These are phyloP conservation scores for Palythoa heliodiscus DNA, from an alignment of 92 coral and sea anemone genomes.

Conservation along the genomic window DNA sequence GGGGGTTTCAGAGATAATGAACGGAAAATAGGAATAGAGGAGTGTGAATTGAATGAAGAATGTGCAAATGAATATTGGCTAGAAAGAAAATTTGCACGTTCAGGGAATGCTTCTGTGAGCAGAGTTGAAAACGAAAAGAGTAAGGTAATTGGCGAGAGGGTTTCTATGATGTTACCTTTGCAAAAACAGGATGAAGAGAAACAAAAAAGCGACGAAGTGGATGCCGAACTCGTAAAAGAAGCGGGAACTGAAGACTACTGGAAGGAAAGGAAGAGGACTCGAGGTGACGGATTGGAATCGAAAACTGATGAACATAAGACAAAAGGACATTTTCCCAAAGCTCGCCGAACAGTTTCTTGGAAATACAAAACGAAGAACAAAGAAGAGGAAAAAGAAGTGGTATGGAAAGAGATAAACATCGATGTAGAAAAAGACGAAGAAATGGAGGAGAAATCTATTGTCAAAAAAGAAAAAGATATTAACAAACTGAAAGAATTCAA, in stretches of 20 bases:
- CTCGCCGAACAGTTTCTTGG: neutral
- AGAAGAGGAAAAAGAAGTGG: neutral
- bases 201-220: neutral
- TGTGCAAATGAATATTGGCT: slow-evolving; percentile 34
- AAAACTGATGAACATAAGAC: neutral
- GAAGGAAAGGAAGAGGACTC: slow-evolving; percentile 12
- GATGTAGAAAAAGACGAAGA: slow-evolving; percentile 10
- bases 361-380: neutral
- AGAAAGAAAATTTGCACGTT: slow-evolving; percentile 28
- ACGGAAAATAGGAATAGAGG: slow-evolving; percentile 29
- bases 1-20: slow-evolving; percentile 28
- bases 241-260: neutral
- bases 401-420: neutral
- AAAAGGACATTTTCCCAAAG: neutral
- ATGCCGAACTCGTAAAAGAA: neutral
- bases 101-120: slow-evolving; percentile 6
- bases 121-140: slow-evolving; percentile 16
- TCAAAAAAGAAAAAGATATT: neutral
- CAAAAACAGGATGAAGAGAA: slow-evolving; percentile 13
- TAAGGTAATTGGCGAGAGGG: neutral
- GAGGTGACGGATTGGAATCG: neutral
- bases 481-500: neutral
- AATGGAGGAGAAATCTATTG: neutral
- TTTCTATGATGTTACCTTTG: slow-evolving; percentile 21
- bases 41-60: slow-evolving; percentile 21